phyloP scores from a whole-genome alignment of 2,888 invertebrate genomes.

The Bursaphelenchus okinawaensis region DNA sequence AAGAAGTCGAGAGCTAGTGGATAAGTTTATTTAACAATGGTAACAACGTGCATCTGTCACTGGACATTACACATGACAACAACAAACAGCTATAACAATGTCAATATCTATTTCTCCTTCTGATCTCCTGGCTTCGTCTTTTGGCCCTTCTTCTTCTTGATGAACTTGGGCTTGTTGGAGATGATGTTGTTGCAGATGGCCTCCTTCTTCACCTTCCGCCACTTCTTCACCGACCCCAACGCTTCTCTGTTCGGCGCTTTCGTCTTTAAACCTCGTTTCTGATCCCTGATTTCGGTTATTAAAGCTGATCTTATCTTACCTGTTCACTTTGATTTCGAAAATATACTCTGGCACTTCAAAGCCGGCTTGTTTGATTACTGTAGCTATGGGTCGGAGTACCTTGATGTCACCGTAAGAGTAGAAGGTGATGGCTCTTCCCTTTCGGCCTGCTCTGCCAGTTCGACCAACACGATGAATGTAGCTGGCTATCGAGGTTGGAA shows the following conservation, averaged over 20 bases:
- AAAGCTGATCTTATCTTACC: slow-evolving; percentile 41
- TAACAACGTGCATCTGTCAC: no score
- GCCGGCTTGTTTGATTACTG: slow-evolving; percentile 81
- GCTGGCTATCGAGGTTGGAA: slow-evolving; percentile 80
- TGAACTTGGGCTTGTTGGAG: background rate
- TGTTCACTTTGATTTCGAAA: slow-evolving; percentile 63
- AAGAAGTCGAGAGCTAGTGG: background rate
- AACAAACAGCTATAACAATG: background rate
- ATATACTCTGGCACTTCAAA: slow-evolving; percentile 87
- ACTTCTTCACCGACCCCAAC: slow-evolving; percentile 29
- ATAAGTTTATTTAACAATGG: background rate
- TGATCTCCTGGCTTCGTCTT: background rate
- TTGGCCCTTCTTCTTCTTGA: slow-evolving; percentile 10
- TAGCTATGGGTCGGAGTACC: slow-evolving; percentile 80
- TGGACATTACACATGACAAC: background rate
- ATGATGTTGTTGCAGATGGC: slow-evolving; percentile 10
- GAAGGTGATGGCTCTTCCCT: slow-evolving; percentile 83
- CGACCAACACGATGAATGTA: slow-evolving; percentile 85
- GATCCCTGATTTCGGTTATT: background rate
- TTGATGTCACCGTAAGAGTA: slow-evolving; percentile 83
- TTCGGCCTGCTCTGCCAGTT: slow-evolving; percentile 85
- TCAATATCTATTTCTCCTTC: background rate
- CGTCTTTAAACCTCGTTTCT: background rate
- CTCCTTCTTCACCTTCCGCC: slow-evolving; percentile 21
- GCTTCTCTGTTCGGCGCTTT: slow-evolving; percentile 3